Base-by-base conservation (phyloP, 2,888 invertebrate genomes). In the Agrotis exclamationis region DNA sequence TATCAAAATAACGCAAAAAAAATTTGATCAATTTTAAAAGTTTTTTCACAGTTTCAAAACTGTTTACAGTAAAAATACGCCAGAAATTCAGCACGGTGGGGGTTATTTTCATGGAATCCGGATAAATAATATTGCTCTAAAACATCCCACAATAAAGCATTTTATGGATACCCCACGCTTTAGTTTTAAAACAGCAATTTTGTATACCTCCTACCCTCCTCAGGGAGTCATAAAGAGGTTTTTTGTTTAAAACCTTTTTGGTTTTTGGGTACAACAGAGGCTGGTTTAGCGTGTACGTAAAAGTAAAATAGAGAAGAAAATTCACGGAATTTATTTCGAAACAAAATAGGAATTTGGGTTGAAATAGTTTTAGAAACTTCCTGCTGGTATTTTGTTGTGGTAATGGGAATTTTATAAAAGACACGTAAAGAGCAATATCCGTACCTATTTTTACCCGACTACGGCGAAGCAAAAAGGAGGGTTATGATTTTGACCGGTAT, bases 101-200 rank as follows among this genome's bases (percentile, higher is more conserved):
- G 45, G 28, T 51, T 70, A 65, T 39, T 1, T 4, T 20, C 47
- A 68, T 56, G 63, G 72, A 72, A 72, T 66, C 20, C 68, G 51
- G 68, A 76, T 47, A 51, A 51, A 62, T 33, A 57, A 63, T 51
- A 73, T 74, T 60, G 56, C 62, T 28, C 6, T 50, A 66, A 77
- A 74, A 63, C 53, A 44, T 58, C 20, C 47, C 57, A 44, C 59
- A 56, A 24, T 22, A 66, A 63, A 63, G 58, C 51, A 77, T 72
- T 69, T 75, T 72, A 76, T 74, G 53, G 71, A 51, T 28, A 47
- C 65, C 58, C 45, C n/a, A 33, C 68, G 60, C 65, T 85, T 76
- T 71, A 82, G 77, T 75, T 82, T 71, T 82, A 71, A 75, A 85
- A 75, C n/a, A 63, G 53, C 56, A 62, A 77, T 77, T 74, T 76